Evolutionary conservation across 2,888 invertebrate genomes (phyloP), one percentile per base, ranked within the genome.

Genomic region (Monochamus alternatus): DNA sequence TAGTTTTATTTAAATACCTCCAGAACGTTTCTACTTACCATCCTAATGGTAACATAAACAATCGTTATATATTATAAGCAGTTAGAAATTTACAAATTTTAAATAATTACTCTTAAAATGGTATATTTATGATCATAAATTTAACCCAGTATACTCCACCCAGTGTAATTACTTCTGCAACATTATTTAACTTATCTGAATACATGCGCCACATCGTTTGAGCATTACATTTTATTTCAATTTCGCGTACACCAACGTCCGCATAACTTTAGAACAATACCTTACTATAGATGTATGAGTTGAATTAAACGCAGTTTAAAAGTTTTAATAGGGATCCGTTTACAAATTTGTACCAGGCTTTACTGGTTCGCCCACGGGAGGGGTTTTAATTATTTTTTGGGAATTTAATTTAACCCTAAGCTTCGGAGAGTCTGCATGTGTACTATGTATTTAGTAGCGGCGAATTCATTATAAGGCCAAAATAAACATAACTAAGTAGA

Each of bases 401-500:
- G 55, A 55, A 55, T 55, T 55, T 55, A n/a, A 55, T 55, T 55
- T 55, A 55, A 14, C 55, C 55, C 7, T n/a, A 55, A 55, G 55
- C 55, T 55, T 55, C 5, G 22, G 55, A 22, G 14, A 55, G 22
- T 22, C n/a, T 12, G 47, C n/a, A 22, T 55, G 22, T 55, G 22
- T 55, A 55, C 10, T 55, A 55, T 55, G 14, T 55, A 55, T 55
- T 14, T 22, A 55, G 55, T 55, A 55, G 3, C 10, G 10, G 10
- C 55, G 55, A n/a, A n/a, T 55, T 55, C 10, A 55, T 55, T 55
- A 55, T 22, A 55, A 14, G 14, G 78, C 60, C 38, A 62, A 71
- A 72, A 77, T 76, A 55, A 22, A 55, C n/a, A n/a, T n/a, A 55
- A 22, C 22, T 55, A 55, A 55, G n/a, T 55, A 55, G 3, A 55